Evolutionary conservation across 2,797 vertebrate species (phyloP).

Genomic region (Halcyon leucocephala): DNA sequence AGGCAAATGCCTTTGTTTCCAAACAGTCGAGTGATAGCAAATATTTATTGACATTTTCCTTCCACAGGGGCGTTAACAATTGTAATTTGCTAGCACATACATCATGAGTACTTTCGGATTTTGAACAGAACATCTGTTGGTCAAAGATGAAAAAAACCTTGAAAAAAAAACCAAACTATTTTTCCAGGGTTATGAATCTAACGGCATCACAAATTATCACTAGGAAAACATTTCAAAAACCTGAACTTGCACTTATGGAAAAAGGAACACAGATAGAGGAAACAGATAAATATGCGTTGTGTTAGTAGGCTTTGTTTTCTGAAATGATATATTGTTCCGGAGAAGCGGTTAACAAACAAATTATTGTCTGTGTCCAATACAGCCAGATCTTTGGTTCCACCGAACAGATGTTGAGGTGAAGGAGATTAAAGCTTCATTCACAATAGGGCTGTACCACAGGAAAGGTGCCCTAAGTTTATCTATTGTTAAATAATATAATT

Average conservation of each 20-base stretch:
- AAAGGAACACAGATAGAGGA: conserved; percentile 83
- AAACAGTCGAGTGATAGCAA: conserved; percentile 35
- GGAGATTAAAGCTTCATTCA: conserved; percentile 79
- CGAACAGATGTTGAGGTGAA: conserved; percentile 63
- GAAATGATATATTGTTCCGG: conserved; percentile 81
- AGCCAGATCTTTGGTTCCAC: conserved; percentile 73
- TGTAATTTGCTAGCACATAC: neutral
- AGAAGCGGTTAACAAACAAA: conserved; percentile 80
- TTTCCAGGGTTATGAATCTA: conserved; percentile 35
- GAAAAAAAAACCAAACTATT: neutral
- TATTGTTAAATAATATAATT: conserved; percentile 96
- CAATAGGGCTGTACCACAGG: conserved; percentile 87
- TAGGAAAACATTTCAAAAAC: conserved; percentile 53
- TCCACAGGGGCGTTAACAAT: conserved; percentile 51
- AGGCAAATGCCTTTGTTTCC: conserved; percentile 55
- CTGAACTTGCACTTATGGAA: conserved; percentile 72
- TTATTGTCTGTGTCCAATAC: conserved; percentile 71
- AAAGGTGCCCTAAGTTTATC: conserved; percentile 85
- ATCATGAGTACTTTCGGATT: conserved; percentile 9
- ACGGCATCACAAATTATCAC: conserved; percentile 55
- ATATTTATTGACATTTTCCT: conserved; percentile 63
- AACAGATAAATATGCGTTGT: conserved; percentile 79
- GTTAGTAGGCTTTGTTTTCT: conserved; percentile 81
- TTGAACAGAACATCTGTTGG: conserved; percentile 54
- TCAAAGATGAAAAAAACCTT: conserved; percentile 42